A percentile compares a stretch with the other conserved stretches of the same genome.
These are phyloP conservation scores for Acanthisitta chloris DNA, from an alignment of 2,113 vertebrate genomes.

Conservation along the genomic window DNA sequence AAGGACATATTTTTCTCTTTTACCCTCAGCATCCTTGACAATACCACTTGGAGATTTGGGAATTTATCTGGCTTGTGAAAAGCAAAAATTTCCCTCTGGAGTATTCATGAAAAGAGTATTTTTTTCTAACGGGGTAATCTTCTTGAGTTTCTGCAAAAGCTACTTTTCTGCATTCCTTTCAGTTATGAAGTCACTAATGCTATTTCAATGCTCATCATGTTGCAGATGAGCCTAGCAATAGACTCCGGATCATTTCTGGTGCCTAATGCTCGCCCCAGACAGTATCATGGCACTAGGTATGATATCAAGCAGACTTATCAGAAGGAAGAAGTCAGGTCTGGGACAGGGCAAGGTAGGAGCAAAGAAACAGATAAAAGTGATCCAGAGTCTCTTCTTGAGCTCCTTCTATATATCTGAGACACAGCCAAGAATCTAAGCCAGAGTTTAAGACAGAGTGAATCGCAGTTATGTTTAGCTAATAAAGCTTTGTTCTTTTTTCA, in stretches of 20 bases:
- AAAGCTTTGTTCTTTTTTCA: background rate
- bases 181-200: background rate
- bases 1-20: background rate
- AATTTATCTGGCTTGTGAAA: background rate
- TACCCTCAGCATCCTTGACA: background rate
- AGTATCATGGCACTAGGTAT: fast-evolving
- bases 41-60: background rate
- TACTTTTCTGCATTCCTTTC: background rate
- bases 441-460: background rate
- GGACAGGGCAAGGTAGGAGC: background rate
- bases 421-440: background rate
- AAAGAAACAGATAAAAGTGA: background rate
- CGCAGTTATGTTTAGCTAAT: background rate
- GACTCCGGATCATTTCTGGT: background rate
- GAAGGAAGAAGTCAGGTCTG: background rate
- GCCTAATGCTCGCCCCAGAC: background rate
- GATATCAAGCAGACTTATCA: background rate
- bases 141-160: background rate
- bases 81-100: background rate
- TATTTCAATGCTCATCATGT: background rate
- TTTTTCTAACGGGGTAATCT: background rate
- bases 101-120: background rate
- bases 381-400: background rate
- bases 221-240: background rate
- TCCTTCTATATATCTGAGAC: background rate